Conservation (phyloP, 2,113 vertebrate genomes). For the Ploceus nigricollis region DNA sequence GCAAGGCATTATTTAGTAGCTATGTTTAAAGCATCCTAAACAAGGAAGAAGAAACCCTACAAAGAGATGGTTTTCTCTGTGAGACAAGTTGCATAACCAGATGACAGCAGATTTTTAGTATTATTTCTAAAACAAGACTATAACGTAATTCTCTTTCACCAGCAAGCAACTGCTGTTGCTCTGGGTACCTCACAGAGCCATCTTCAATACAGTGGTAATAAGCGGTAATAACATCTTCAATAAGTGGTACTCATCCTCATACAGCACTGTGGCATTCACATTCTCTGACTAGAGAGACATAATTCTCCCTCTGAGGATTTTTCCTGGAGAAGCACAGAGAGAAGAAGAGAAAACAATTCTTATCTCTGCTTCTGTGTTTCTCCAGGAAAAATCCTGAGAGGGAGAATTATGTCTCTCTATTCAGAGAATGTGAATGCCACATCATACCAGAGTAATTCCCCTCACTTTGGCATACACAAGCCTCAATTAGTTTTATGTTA, state of each 20-base stretch:
- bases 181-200: neutral
- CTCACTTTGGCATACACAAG: neutral
- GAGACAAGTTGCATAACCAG: neutral
- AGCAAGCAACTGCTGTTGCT: neutral
- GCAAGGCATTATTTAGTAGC: neutral
- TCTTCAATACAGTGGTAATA: neutral
- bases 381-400: no score
- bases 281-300: no score
- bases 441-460: neutral
- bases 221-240: no score
- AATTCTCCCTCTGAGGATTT: no score
- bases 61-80: neutral
- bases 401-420: no score
- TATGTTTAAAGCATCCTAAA: neutral
- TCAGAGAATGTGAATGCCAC: no score
- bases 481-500: slow-evolving; percentile 11
- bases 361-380: no score
- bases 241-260: neutral
- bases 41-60: neutral
- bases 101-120: neutral
- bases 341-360: no score
- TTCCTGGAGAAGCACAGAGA: no score
- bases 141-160: neutral
- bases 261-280: no score
- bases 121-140: neutral